These are phyloP conservation scores for Tenebrosternarchus preto DNA, from an alignment of 2,113 vertebrate genomes.

Conservation along the genomic window DNA sequence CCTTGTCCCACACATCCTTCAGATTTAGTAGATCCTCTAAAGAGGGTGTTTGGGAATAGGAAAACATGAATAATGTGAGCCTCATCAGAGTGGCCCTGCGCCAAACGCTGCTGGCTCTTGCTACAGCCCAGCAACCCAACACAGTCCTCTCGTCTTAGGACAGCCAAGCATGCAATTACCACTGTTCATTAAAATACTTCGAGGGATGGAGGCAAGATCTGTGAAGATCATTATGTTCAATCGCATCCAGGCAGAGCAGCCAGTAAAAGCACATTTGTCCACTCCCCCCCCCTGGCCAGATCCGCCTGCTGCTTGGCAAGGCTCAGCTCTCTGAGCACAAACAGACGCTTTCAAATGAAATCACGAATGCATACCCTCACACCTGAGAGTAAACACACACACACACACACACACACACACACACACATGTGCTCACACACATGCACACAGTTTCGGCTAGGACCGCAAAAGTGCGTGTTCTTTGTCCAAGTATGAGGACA, in stretches of 20 bases:
- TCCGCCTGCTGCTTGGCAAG: slow-evolving; percentile 37
- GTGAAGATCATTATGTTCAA: slow-evolving; percentile 68
- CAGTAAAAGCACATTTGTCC: slow-evolving; percentile 54
- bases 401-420: no score
- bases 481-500: slow-evolving; percentile 46
- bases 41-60: slow-evolving; percentile 57
- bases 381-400: slow-evolving; percentile 52
- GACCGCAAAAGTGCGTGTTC: slow-evolving; percentile 49
- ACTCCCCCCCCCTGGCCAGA: slow-evolving; percentile 59
- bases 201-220: slow-evolving; percentile 70
- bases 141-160: slow-evolving; percentile 63
- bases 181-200: slow-evolving; percentile 68
- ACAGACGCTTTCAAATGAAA: slow-evolving; percentile 47
- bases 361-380: slow-evolving; percentile 61
- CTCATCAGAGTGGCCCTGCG: slow-evolving; percentile 60
- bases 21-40: slow-evolving; percentile 46
- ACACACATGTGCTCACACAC: no score
- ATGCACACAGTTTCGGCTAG: slow-evolving; percentile 32
- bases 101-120: slow-evolving; percentile 63
- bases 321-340: slow-evolving; percentile 24
- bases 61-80: slow-evolving; percentile 63
- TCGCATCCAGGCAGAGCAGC: slow-evolving; percentile 62
- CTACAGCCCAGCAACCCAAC: slow-evolving; percentile 49
- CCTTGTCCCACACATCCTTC: slow-evolving; percentile 50
- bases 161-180: slow-evolving; percentile 65